Conservation (phyloP, 2,888 invertebrate species). For the Nephrocerus scutellatus region DNA sequence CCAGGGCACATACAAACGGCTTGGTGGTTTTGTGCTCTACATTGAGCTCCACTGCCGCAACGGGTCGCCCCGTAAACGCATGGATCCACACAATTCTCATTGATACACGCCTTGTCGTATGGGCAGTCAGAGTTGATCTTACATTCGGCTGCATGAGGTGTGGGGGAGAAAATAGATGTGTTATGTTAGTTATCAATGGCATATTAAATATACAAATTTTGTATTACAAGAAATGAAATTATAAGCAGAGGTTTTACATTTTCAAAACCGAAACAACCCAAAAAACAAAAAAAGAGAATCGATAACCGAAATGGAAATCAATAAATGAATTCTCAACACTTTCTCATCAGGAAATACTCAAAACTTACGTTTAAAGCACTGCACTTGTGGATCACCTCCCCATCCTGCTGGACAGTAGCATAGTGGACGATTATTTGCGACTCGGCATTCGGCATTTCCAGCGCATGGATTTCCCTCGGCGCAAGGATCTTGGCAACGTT, state of each 20-base stretch:
- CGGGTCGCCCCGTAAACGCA: constrained; percentile 58
- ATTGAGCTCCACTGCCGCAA: constrained; percentile 75
- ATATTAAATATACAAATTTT: not conserved
- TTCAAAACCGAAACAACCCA: too few relatives aligned
- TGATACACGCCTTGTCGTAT: constrained; percentile 72
- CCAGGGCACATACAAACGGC: constrained; percentile 76
- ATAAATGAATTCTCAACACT: too few relatives aligned
- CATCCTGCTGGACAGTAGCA: constrained; percentile 80
- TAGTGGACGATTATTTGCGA: constrained; percentile 68
- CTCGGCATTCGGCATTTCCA: constrained; percentile 69
- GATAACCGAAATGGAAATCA: too few relatives aligned
- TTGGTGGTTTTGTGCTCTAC: constrained; percentile 66
- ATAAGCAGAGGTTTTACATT: too few relatives aligned
- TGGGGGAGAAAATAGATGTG: constrained; percentile 2
- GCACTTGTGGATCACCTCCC: constrained; percentile 79
- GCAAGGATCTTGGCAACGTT: constrained; percentile 76
- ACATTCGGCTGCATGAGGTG: constrained; percentile 62
- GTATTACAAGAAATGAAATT: not conserved
- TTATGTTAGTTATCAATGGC: constrained; percentile 7
- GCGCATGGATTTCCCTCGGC: constrained; percentile 71
- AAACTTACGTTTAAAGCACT: constrained; percentile 78
- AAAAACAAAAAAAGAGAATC: too few relatives aligned
- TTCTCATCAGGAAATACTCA: too few relatives aligned
- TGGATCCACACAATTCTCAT: constrained; percentile 72
- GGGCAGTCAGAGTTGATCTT: constrained; percentile 73